Evolutionary conservation across 2,113 vertebrate species (phyloP).

Genomic region (Percina caprodes): DNA sequence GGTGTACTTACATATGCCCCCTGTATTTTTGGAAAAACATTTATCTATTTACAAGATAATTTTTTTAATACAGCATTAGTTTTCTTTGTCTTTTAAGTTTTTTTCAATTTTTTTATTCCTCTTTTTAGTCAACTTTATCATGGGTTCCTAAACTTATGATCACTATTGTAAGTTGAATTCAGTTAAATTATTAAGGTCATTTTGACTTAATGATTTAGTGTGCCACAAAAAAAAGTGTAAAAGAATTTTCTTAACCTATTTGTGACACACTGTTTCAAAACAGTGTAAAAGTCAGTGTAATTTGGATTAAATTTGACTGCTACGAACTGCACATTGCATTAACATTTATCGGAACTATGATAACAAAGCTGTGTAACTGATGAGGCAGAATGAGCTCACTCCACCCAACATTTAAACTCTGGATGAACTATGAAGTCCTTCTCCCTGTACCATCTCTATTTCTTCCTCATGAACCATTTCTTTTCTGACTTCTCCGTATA

Average conservation of each 20-base stretch:
- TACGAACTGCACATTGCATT: constrained; percentile 23
- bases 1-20: no score
- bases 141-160: no score
- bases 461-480: constrained; percentile 45
- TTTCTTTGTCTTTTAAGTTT: no score
- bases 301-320: constrained; percentile 17
- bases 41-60: no score
- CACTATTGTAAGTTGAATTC: neutral
- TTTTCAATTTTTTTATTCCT: no score
- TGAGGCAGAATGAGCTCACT: constrained; percentile 33
- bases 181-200: constrained; percentile 10
- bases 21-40: no score
- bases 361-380: constrained; percentile 56
- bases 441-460: constrained; percentile 11
- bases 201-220: constrained; percentile 25
- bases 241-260: constrained; percentile 9
- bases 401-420: constrained; percentile 40
- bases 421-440: constrained; percentile 60
- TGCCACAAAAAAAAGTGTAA: neutral
- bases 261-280: constrained; percentile 23
- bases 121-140: no score
- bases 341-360: constrained; percentile 16
- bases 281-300: neutral
- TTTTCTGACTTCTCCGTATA: constrained; percentile 58
- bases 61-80: no score